A percentile compares a stretch with the other conserved stretches of the same genome.
Conservation (phyloP, 37 sponge, comb jelly and placozoan genomes). For the Halisarca cf. caerulea region DNA sequence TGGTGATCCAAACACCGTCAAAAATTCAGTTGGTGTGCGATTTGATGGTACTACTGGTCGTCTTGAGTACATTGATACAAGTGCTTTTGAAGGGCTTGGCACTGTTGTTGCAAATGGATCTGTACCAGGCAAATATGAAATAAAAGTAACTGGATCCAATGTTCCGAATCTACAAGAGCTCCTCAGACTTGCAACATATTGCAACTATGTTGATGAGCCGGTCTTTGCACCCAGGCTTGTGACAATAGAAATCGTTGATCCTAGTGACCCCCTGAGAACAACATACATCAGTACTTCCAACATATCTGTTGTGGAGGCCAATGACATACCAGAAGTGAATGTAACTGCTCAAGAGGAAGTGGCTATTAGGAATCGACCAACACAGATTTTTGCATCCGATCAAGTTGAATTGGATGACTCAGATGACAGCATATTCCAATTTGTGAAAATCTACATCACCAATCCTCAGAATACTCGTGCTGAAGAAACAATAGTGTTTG, state of each 20-base stretch:
- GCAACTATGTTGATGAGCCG: constrained; percentile 74
- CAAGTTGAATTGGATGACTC: constrained; percentile 48
- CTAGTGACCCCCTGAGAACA: background rate
- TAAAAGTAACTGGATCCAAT: background rate
- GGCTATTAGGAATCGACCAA: constrained; percentile 48
- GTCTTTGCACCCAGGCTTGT: constrained; percentile 36
- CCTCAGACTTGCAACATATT: constrained; percentile 37
- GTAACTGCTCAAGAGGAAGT: constrained; percentile 31
- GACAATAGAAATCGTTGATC: constrained; percentile 25
- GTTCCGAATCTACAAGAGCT: background rate
- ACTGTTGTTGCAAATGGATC: background rate
- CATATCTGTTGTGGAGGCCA: constrained; percentile 44
- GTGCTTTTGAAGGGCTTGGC: background rate
- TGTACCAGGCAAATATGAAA: background rate
- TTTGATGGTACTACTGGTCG: background rate
- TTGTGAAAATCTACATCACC: constrained; percentile 46
- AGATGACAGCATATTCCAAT: constrained; percentile 50
- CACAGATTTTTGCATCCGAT: constrained; percentile 42
- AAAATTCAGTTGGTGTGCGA: background rate
- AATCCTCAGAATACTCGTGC: constrained; percentile 53
- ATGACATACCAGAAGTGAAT: constrained; percentile 60
- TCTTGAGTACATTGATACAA: background rate
- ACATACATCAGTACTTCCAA: background rate
- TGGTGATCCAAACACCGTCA: background rate
- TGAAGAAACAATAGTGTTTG: constrained; percentile 60